Conservation (phyloP, 2,888 invertebrate species). For the Apodemia hepburni region DNA sequence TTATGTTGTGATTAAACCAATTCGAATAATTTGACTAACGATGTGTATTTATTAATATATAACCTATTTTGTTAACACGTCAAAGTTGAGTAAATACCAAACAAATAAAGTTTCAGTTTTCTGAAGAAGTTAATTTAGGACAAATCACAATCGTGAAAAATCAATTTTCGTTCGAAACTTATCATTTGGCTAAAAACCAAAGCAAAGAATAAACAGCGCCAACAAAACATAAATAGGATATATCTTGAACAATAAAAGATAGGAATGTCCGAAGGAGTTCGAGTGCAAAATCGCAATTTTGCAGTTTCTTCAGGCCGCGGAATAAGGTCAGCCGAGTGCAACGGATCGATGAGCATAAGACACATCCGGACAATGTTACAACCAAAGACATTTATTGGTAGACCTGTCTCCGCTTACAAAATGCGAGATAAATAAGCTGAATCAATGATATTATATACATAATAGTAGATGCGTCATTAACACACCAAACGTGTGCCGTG, state of each 20-base stretch:
- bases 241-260: conserved; percentile 14
- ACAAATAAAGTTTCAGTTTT: not conserved
- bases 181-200: conserved; percentile 7
- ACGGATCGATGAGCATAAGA: conserved; percentile 31
- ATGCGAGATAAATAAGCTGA: not conserved
- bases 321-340: conserved; percentile 28
- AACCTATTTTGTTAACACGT: too few species aligned
- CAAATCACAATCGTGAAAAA: not conserved
- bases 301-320: conserved; percentile 23
- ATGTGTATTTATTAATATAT: too few species aligned
- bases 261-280: conserved; percentile 16
- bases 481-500: too few species aligned
- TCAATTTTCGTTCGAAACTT: conserved; percentile 1
- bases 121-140: not conserved
- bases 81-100: too few species aligned
- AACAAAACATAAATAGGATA: conserved; percentile 13
- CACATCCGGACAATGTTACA: conserved; percentile 27
- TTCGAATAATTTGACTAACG: too few species aligned
- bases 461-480: too few species aligned
- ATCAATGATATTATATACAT: too few species aligned
- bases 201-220: conserved; percentile 11
- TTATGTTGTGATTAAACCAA: too few species aligned
- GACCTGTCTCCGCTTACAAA: not conserved
- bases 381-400: not conserved
- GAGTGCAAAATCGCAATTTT: conserved; percentile 26